Evolutionary conservation across 2,888 invertebrate species (phyloP).

Genomic region (Sminthurides aquaticus): DNA sequence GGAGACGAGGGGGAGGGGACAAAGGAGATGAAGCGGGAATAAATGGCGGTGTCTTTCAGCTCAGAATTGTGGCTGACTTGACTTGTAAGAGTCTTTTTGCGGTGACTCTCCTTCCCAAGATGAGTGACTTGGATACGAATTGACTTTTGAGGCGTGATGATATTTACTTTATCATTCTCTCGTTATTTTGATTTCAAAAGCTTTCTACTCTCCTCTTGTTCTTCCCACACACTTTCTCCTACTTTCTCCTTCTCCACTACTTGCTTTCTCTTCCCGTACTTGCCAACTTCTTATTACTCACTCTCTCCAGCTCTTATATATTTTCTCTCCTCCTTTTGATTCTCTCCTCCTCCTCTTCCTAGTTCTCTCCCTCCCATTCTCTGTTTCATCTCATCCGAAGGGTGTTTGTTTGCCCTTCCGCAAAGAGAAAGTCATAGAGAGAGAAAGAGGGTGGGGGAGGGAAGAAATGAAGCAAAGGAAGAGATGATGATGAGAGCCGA

Average conservation of each 20-base stretch:
- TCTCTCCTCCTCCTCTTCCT: no score
- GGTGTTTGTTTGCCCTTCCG: neutral
- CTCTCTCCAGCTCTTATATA: no score
- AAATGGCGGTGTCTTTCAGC: neutral
- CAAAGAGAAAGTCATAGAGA: neutral
- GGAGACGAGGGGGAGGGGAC: neutral
- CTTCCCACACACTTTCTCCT: no score
- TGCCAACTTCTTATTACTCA: no score
- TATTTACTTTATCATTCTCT: conserved; percentile 20
- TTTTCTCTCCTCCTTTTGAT: no score
- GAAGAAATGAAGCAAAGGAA: no score
- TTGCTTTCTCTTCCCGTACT: no score
- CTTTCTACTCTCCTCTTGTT: no score
- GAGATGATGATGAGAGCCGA: neutral
- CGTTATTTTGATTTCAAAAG: conserved; percentile 10
- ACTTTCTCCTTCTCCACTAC: no score
- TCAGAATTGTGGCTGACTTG: neutral
- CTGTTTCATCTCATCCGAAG: neutral
- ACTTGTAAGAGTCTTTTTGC: neutral
- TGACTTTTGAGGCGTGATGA: conserved; percentile 15
- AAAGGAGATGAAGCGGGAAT: neutral
- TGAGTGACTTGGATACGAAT: conserved; percentile 2
- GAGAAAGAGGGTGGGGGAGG: neutral
- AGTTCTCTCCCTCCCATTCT: no score
- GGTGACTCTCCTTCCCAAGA: neutral